Conservation (phyloP, 2,113 vertebrate species). For the Sminthopsis crassicaudata region DNA sequence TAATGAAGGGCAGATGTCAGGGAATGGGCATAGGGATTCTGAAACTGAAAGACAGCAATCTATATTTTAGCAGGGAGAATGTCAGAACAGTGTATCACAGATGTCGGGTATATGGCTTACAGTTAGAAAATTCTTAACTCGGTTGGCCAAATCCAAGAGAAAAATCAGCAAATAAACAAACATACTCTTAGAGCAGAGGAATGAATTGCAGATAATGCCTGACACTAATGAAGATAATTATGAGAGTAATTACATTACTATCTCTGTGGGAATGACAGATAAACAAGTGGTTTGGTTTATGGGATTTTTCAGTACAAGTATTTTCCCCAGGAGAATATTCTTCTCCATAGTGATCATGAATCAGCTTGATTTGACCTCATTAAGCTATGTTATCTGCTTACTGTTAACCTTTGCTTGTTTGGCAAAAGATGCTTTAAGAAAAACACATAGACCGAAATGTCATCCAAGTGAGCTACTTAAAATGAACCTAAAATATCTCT, state of each 20-base stretch:
- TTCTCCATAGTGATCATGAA: conserved; percentile 85
- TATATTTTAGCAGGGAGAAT: conserved; percentile 84
- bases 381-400: conserved; percentile 83
- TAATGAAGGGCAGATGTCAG: conserved; percentile 91
- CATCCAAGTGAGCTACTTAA: conserved; percentile 69
- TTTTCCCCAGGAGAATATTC: conserved; percentile 87
- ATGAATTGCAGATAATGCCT: conserved; percentile 96
- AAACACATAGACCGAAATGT: conserved; percentile 72
- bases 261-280: conserved; percentile 99
- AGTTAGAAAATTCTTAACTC: conserved; percentile 84
- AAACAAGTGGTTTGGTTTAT: conserved; percentile 96
- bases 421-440: conserved; percentile 74
- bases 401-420: conserved; percentile 82
- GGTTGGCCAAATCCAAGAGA: conserved; percentile 85
- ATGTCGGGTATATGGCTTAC: conserved; percentile 79
- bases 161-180: conserved; percentile 87
- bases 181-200: conserved; percentile 89
- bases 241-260: conserved; percentile 98
- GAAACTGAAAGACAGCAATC: conserved; percentile 84
- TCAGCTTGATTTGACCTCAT: conserved; percentile 86
- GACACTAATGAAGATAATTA: conserved; percentile 99
- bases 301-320: conserved; percentile 89
- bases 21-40: conserved; percentile 89
- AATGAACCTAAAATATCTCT: conserved; percentile 41
- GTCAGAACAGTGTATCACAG: conserved; percentile 83